Evolutionary conservation across 2,888 invertebrate genomes (phyloP), one percentile per base, ranked within the genome.

Genomic region (Clostera curtula): DNA sequence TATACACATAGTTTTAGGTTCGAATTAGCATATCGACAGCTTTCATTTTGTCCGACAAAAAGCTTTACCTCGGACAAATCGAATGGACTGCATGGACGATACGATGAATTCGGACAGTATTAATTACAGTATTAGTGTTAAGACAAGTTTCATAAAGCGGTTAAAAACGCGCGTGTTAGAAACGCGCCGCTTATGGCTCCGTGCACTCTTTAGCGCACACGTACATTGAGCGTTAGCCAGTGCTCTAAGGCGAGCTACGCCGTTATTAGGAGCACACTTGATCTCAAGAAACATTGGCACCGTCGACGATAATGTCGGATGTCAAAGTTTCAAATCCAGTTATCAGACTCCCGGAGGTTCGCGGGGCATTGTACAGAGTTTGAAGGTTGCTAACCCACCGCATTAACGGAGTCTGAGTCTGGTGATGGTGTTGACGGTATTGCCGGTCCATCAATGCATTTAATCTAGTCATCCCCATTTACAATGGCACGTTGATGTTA

Each of bases 91-190:
- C 44, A 34, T 50, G 41, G 40, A 40, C 10, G 38, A 43, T 43
- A 51, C 47, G 47, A 40, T 47, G 48, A 35, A 55, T 42, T 57
- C 47, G 42, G 54, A 42, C 68, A 72, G 75, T 68, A 68, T 65
- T 63, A 53, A 34, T 41, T 49, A n/a, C 56, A 60, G 60, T 74
- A 75, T 73, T 71, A 54, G 20, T 36, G 7, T 26, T 35, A 49
- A 46, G 45, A 45, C 45, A 48, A 51, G 45, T 49, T 52, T 33
- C 38, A 47, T 43, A 62, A 56, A 45, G 42, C 36, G 25, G 25
- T 60, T 52, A 53, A 46, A 39, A 40, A 42, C 31, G 40, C 49
- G 49, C 54, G 54, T 55, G 43, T 37, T 59, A 49, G 56, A 46
- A 40, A 56, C 53, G 57, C 51, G 47, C 54, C 31, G 60, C 66